Evolutionary conservation across 2,797 vertebrate species (phyloP), one percentile per base, ranked within the genome.

Genomic region (Pygocentrus nattereri): DNA sequence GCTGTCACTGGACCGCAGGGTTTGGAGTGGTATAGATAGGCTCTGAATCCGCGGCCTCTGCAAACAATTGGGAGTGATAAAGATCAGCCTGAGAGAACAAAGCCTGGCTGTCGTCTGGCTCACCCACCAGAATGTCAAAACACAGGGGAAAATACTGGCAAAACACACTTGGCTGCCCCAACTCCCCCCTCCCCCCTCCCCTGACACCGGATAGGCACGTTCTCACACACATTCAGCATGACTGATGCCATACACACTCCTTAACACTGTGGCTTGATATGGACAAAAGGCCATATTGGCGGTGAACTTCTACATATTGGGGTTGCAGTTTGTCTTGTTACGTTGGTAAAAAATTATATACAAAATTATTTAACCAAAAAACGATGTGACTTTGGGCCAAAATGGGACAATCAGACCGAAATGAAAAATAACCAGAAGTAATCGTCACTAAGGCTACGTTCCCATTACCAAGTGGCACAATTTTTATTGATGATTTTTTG

Each of bases 41-140:
- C 52, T 82, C 59, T 69, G 58, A 76, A 81, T 67, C 41, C 75
- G 31, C 50, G 44, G 77, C n/a, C 73, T 54, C 61, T 79, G 73
- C 64, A 49, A 85, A 81, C 83, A 81, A 74, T 79, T 78, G 85
- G 77, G 62, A 69, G 58, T 64, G 82, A 72, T 84, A 84, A 76
- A 61, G 49, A 85, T 85, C 62, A 56, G 49, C 23, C n/a, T 65
- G 27, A 13, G 76, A 81, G 77, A 85, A 83, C 70, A 86, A 88
- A 80, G 79, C 52, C 50, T 30, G 76, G 19, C 34, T 64, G 69
- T 41, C 64, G 30, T 78, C 76, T 74, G 71, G 58, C 73, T 80
- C 81, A 67, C 74, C 67, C 34, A 56, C 38, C 54, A 74, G 84
- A 81, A 83, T 82, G 84, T 82, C 78, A 84, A 88, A 85, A 86